Evolutionary conservation across 2,113 vertebrate species (phyloP), one percentile per base, ranked within the genome.

Genomic region (Murina feae): DNA sequence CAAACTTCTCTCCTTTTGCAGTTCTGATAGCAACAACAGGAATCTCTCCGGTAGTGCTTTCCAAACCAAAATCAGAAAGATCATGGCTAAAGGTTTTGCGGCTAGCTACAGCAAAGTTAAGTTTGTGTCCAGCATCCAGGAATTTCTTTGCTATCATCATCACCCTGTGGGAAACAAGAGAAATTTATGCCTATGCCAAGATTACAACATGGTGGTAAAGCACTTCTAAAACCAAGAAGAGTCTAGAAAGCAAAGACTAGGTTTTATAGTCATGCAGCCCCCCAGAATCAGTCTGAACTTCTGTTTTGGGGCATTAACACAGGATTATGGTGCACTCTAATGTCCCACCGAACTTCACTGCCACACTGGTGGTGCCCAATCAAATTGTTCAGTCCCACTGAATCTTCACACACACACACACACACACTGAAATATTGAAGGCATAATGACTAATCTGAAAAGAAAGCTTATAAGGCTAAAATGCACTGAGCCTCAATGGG

Each of bases 101-200:
- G 98, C 97, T 99, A 76, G 99, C 99, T 87, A 99, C 98, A 21
- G 99, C 99, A 11, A 99, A 99, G 94, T 92, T 98, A 88, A 99
- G 98, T 58, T 98, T 98, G 93, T 99, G 98, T 18, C 99, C 99
- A 94, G 99, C 99, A 94, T 99, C 99, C 92, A 99, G 97, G 97
- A 99, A 99, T 84, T 98, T 97, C 97, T 99, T 99, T 47, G 99
- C 99, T 78, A 99, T 98, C 98, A 99, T 99, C 99, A 99, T 99
- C 93, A 99, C 99, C 97, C 99, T 99, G 91, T 86, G 80, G 75
- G 7, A 95, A 91, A 81, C 4, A 83, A 93, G 30, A 42, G 74
- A 92, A 71, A 80, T 21, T 78, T 30, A 86, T 84, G 90, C 8
- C 12, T 25, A 86, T 86, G 91, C 9, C 12, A 80, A 79, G 37